Evolutionary conservation across 2,113 vertebrate genomes (phyloP).

Genomic region (Peromyscus leucopus): DNA sequence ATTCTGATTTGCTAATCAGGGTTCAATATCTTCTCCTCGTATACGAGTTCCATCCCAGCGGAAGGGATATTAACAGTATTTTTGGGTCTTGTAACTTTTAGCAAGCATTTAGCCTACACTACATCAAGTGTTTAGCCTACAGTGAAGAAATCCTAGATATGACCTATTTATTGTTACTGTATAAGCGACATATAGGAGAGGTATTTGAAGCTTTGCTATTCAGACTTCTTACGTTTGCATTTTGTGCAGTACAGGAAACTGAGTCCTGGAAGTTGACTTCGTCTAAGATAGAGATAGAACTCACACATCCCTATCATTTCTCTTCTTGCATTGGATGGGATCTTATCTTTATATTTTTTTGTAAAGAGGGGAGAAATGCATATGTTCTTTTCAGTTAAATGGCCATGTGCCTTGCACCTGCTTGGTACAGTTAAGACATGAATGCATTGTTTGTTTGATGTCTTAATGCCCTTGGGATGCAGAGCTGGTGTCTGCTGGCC

Average conservation of each 20-base stretch:
- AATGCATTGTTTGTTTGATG: not conserved
- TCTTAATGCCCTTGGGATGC: not conserved
- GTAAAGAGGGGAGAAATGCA: not conserved
- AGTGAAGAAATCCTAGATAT: not conserved
- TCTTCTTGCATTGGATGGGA: not conserved
- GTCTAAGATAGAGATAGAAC: not conserved
- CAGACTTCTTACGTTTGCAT: not conserved
- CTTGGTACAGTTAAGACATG: not conserved
- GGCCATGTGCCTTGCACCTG: not conserved
- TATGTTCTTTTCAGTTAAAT: not conserved
- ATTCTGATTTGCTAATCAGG: slow-evolving; percentile 6
- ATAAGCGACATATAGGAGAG: not conserved
- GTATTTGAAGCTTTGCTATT: not conserved
- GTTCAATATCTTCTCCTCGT: slow-evolving; percentile 40
- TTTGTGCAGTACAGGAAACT: not conserved
- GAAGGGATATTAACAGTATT: not conserved
- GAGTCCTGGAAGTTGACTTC: not conserved
- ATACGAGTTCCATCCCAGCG: slow-evolving; percentile 52
- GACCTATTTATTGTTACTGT: not conserved
- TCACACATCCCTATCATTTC: not conserved
- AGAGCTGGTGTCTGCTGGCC: not conserved
- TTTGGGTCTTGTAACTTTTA: slow-evolving; percentile 42
- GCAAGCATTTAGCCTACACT: not conserved
- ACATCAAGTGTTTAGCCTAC: not conserved
- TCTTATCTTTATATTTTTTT: not conserved